These are phyloP conservation scores for Drosophila takahashii DNA, from an alignment of 1,140 invertebrate genomes.

Conservation along the genomic window DNA sequence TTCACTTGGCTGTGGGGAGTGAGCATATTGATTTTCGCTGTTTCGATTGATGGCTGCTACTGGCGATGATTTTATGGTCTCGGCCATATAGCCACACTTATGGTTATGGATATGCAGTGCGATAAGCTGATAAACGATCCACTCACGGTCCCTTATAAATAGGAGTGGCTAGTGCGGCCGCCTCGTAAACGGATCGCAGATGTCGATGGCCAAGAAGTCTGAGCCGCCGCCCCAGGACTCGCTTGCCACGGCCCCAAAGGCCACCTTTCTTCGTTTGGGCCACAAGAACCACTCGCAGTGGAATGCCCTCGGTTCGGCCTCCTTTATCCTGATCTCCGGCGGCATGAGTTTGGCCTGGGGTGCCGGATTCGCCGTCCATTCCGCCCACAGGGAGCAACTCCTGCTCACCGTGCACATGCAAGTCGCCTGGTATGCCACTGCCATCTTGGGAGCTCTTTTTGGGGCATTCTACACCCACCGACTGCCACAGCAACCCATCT, in stretches of 20 bases:
- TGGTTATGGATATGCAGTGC: conserved; percentile 16
- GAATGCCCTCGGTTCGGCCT: conserved; percentile 60
- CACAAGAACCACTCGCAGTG: conserved; percentile 69
- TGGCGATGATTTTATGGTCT: conserved; percentile 41
- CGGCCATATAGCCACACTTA: too few species aligned
- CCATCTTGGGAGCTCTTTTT: conserved; percentile 61
- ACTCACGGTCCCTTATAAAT: conserved; percentile 31
- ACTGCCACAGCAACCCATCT: conserved; percentile 56
- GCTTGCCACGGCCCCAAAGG: conserved; percentile 14
- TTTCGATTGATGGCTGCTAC: conserved; percentile 38
- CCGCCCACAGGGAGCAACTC: conserved; percentile 36
- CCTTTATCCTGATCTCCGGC: conserved; percentile 69
- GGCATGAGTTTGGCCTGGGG: conserved; percentile 80
- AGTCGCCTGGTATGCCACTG: conserved; percentile 63
- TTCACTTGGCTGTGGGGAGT: conserved; percentile 11
- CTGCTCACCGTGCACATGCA: conserved; percentile 53
- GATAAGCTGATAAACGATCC: conserved; percentile 46
- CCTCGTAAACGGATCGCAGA: conserved; percentile 43
- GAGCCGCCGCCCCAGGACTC: conserved; percentile 37
- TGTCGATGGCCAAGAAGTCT: conserved; percentile 50
- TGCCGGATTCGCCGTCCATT: conserved; percentile 58
- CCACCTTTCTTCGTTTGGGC: conserved; percentile 40
- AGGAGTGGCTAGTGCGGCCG: conserved; percentile 13
- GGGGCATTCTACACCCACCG: conserved; percentile 54
- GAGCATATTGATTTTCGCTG: conserved; percentile 47